A percentile compares a stretch with the other conserved stretches of the same genome.
These are phyloP conservation scores for Isurus oxyrinchus DNA, from an alignment of 2,113 vertebrate genomes.

Conservation along the genomic window DNA sequence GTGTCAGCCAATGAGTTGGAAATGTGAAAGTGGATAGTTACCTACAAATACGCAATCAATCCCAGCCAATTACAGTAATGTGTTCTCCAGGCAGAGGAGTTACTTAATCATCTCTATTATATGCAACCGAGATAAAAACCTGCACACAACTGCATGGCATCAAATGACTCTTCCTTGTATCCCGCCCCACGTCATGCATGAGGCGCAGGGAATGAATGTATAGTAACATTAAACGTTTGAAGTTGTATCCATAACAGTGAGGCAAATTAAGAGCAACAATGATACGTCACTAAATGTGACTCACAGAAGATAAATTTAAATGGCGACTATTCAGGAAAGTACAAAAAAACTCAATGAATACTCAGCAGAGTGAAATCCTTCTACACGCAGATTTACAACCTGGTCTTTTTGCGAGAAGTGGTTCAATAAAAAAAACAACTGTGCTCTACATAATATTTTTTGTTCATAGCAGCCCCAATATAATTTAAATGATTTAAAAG, in stretches of 20 bases:
- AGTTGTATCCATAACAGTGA: background rate
- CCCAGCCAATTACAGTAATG: no score
- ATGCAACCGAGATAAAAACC: background rate
- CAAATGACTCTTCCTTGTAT: background rate
- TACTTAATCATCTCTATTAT: background rate
- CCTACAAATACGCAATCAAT: no score
- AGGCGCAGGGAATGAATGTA: background rate
- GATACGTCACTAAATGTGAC: background rate
- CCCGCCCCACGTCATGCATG: background rate
- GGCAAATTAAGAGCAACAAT: background rate
- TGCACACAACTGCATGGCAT: background rate
- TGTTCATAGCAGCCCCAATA: background rate
- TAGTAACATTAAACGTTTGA: background rate
- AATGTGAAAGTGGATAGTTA: no score
- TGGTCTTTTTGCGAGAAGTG: background rate
- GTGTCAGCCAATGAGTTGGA: no score
- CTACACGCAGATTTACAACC: background rate
- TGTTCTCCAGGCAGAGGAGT: background rate
- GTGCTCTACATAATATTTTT: background rate
- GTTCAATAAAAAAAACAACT: background rate
- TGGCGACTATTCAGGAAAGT: background rate
- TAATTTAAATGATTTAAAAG: conserved; percentile 9
- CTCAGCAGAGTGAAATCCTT: background rate
- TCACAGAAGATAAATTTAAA: background rate
- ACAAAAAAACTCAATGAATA: background rate